A percentile compares a stretch with the other conserved stretches of the same genome.
Conservation (phyloP, 2,888 invertebrate genomes). For the Mythimna pallens region DNA sequence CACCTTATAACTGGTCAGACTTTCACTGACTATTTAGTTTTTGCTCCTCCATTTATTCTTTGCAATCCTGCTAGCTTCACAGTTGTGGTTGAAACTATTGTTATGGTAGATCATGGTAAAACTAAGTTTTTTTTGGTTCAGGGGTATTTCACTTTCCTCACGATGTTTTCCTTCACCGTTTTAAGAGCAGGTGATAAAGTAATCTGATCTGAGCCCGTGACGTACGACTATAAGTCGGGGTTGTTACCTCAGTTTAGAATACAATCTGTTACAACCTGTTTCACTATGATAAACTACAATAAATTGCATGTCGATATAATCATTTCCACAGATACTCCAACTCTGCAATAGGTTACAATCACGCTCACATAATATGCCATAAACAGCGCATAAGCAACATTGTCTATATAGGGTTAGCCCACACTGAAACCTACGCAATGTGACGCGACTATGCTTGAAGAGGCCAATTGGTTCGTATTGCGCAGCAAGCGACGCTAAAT, state of each 20-base stretch:
- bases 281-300: background rate
- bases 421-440: background rate
- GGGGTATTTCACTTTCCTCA: too few relatives aligned
- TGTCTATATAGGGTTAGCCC: background rate
- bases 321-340: background rate
- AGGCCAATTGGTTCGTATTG: background rate
- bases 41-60: too few relatives aligned
- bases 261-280: too few relatives aligned
- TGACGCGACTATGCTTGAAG: background rate
- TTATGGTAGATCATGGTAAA: background rate
- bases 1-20: too few relatives aligned
- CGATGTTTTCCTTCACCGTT: background rate
- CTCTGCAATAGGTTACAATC: background rate
- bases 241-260: too few relatives aligned
- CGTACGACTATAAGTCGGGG: too few relatives aligned
- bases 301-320: background rate
- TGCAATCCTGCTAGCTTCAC: too few relatives aligned
- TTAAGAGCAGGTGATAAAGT: too few relatives aligned
- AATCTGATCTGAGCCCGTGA: too few relatives aligned
- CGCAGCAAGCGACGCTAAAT: background rate
- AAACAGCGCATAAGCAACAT: slow-evolving; percentile 9
- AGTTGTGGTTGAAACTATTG: background rate
- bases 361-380: background rate
- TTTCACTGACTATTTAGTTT: too few relatives aligned
- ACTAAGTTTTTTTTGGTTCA: background rate